Evolutionary conservation across 2,888 invertebrate genomes (phyloP), one percentile per base, ranked within the genome.

Genomic region (Anoncus sp.): DNA sequence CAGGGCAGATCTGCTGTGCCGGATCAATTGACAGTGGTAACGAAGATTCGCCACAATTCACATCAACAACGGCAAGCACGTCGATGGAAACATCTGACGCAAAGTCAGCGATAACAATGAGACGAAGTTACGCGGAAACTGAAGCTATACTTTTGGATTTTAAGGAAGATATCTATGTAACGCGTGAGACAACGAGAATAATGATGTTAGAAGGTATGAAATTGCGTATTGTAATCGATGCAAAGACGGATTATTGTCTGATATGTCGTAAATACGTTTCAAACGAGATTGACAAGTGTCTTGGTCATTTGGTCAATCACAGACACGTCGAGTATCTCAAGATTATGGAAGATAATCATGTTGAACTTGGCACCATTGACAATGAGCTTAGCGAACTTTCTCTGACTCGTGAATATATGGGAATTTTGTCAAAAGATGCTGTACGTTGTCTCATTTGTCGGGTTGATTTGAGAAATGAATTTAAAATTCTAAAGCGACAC

Each of bases 261-360:
- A 71, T 84, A 24, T 87, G 87, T 75, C 80, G 81, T 12, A 66
- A 74, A 72, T 77, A 67, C 14, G 60, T 84, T 31, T 12, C 53
- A 2, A 80, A 77, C 66, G 75, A 83, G 12, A 49, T 75, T 1
- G 80, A 82, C 38, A 62, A 53, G 9, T 76, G 80, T 40, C 83
- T 85, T 53, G 85, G 85, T 49, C 87, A 87, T 59, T 80, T 85
- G 12, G 75, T 81, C 1, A 65, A 80, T 22, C 57, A 70, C 10
- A 75, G 78, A 6, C 87, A 88, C 49, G 66, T 55, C 9, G 27
- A 69, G n/a, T 73, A 71, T 65, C 77, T 87, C 24, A 71, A 81
- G 43, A 27, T 81, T 16, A 75, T 84, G 27, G 63, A 79, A 22
- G 57, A 81, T 9, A 75, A 77, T 59, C 62, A 84, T 18, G 6